Evolutionary conservation across 92 coral and sea anemone genomes (phyloP).

Genomic region (Umimayanthus kanabou): DNA sequence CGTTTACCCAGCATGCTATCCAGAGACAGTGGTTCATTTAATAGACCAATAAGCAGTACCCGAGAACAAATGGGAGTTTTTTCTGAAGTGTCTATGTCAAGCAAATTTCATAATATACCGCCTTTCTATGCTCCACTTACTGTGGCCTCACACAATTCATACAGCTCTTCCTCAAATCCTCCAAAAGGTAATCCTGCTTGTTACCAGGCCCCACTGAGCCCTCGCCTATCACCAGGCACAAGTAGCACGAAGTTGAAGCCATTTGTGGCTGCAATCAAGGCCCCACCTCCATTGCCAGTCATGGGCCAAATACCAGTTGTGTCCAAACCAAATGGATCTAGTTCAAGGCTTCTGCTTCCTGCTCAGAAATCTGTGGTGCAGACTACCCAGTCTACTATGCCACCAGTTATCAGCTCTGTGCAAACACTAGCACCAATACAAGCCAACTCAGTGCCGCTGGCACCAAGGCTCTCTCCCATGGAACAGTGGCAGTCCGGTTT

Average conservation of each 20-base stretch:
- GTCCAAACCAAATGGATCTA: conserved; percentile 23
- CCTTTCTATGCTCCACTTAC: conserved; percentile 24
- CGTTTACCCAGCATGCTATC: background rate
- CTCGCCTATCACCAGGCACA: conserved; percentile 45
- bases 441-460: conserved; percentile 23
- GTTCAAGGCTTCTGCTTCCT: conserved; percentile 27
- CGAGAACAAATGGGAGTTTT: background rate
- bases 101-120: conserved; percentile 1
- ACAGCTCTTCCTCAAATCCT: conserved; percentile 6
- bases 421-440: conserved; percentile 14
- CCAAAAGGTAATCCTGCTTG: background rate
- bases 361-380: conserved; percentile 29
- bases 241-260: conserved; percentile 20
- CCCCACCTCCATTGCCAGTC: conserved; percentile 1
- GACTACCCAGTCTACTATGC: background rate
- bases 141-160: background rate
- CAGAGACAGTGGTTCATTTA: background rate
- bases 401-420: background rate
- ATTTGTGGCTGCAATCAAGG: background rate
- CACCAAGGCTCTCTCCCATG: conserved; percentile 3
- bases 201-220: conserved; percentile 47
- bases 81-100: conserved; percentile 11
- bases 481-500: conserved; percentile 37
- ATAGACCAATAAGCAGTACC: background rate
- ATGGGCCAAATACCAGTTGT: conserved; percentile 9